phyloP scores from a whole-genome alignment of 2,888 invertebrate species.

The Toxonevra muliebris region DNA sequence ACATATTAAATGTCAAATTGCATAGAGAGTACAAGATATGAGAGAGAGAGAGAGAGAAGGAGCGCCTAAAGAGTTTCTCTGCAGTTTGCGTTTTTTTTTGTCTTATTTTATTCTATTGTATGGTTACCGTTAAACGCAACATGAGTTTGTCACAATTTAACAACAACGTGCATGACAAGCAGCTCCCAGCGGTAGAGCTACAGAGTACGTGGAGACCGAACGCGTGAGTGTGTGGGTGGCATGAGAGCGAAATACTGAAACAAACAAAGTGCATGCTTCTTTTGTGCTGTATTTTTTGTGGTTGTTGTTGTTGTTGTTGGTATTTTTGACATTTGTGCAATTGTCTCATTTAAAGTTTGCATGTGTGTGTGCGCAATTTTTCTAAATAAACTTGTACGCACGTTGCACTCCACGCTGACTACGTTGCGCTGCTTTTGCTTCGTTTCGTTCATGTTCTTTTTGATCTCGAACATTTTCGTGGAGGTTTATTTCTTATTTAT shows the following conservation, averaged over 20 bases:
- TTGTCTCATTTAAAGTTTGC: too few relatives aligned
- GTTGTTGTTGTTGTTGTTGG: not conserved
- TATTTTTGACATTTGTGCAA: not conserved
- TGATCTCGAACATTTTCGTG: too few relatives aligned
- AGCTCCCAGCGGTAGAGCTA: not conserved
- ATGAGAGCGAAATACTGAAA: not conserved
- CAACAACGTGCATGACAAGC: not conserved
- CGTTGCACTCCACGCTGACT: too few relatives aligned
- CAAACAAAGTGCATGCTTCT: too few relatives aligned
- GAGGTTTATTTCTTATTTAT: too few relatives aligned
- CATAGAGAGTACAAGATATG: not conserved
- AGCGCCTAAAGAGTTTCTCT: not conserved
- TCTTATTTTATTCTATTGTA: not conserved
- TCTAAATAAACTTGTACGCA: too few relatives aligned
- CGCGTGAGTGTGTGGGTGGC: not conserved
- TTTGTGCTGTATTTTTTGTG: not conserved
- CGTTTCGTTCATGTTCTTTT: too few relatives aligned
- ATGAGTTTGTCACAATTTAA: constrained; percentile 3
- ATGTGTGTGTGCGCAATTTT: too few relatives aligned
- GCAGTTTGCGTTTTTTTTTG: too few relatives aligned
- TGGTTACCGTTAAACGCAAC: constrained; percentile 4
- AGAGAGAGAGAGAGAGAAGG: too few relatives aligned
- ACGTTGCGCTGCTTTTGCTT: too few relatives aligned
- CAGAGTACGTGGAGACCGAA: not conserved
- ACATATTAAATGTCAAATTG: not conserved